These are phyloP conservation scores for Halichoeres trimaculatus DNA, from an alignment of 2,113 vertebrate genomes.

Conservation along the genomic window DNA sequence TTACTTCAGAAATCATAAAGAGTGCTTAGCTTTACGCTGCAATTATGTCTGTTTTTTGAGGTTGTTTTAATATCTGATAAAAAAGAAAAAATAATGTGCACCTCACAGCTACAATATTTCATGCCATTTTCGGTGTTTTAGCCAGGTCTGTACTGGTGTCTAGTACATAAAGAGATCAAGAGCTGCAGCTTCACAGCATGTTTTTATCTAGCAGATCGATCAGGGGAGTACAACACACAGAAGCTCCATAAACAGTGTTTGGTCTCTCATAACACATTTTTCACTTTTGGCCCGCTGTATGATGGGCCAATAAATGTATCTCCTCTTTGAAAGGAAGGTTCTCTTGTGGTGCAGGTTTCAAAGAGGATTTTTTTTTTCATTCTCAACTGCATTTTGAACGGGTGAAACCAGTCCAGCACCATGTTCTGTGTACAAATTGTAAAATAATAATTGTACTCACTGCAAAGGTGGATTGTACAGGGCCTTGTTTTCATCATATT, in stretches of 20 bases:
- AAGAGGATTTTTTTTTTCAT: constrained; percentile 78
- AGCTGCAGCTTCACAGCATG: constrained; percentile 81
- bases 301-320: constrained; percentile 71
- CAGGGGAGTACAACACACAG: constrained; percentile 43
- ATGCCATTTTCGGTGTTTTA: constrained; percentile 57
- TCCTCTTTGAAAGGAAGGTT: constrained; percentile 82
- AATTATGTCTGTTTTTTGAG: constrained; percentile 52
- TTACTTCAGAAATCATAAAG: constrained; percentile 48
- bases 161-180: constrained; percentile 67
- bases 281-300: constrained; percentile 80
- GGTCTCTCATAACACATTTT: constrained; percentile 60
- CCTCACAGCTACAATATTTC: constrained; percentile 62
- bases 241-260: constrained; percentile 63
- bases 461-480: constrained; percentile 98
- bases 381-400: constrained; percentile 84
- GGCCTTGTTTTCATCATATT: constrained; percentile 98
- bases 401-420: constrained; percentile 81
- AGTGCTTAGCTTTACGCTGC: constrained; percentile 71
- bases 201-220: constrained; percentile 80
- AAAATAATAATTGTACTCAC: constrained; percentile 98
- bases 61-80: constrained; percentile 54
- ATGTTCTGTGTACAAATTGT: constrained; percentile 98
- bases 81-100: constrained; percentile 39
- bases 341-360: constrained; percentile 85
- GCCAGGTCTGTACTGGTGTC: constrained; percentile 59